Percentiles rank a stretch among this genome's conserved stretches.
Conservation (phyloP, 2,888 invertebrate genomes). For the Crioceris asparagi region DNA sequence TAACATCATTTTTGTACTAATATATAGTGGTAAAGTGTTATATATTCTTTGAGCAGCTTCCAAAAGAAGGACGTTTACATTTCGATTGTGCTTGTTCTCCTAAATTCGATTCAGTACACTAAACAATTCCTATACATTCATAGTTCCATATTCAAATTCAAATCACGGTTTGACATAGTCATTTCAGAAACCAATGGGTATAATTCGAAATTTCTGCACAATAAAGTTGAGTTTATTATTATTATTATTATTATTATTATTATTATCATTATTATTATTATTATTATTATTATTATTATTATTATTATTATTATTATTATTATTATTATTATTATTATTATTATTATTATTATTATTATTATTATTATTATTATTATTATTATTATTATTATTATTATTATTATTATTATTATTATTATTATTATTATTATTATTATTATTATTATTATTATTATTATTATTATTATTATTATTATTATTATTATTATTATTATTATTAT, state of each 20-base stretch:
- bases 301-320: conserved; percentile 1
- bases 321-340: conserved; percentile 1
- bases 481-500: neutral
- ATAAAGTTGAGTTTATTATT: too few relatives aligned
- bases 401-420: conserved; percentile 1
- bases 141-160: too few relatives aligned
- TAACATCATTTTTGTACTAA: too few relatives aligned
- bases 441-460: neutral
- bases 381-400: neutral
- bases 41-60: too few relatives aligned
- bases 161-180: too few relatives aligned
- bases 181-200: too few relatives aligned
- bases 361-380: conserved; percentile 1
- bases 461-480: neutral
- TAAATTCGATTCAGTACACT: too few relatives aligned
- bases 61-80: too few relatives aligned
- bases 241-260: neutral
- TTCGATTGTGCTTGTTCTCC: too few relatives aligned
- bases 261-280: neutral
- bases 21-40: too few relatives aligned
- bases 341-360: conserved; percentile 1
- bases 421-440: conserved; percentile 1
- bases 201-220: too few relatives aligned
- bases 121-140: too few relatives aligned
- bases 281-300: conserved; percentile 1